These are phyloP conservation scores for Lycia hirtaria DNA, from an alignment of 2,888 invertebrate species.

Conservation along the genomic window DNA sequence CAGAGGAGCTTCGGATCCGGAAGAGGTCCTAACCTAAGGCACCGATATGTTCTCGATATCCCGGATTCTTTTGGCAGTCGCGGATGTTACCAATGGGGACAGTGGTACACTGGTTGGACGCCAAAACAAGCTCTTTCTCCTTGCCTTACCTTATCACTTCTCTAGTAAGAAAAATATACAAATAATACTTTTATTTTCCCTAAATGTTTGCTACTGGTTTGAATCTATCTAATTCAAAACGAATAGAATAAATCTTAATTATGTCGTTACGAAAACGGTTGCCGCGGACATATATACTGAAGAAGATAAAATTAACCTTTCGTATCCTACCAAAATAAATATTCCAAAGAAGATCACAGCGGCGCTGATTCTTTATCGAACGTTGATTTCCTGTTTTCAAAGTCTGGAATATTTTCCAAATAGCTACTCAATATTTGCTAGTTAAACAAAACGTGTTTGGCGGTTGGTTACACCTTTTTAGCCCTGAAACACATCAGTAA, in stretches of 20 bases:
- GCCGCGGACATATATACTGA: constrained; percentile 2
- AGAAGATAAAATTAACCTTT: constrained; percentile 3
- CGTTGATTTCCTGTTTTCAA: background rate
- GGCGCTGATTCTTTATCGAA: background rate
- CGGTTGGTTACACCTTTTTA: too few species aligned
- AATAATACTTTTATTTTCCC: background rate
- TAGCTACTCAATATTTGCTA: too few species aligned
- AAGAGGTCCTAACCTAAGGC: too few species aligned
- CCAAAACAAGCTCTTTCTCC: too few species aligned
- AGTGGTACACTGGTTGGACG: too few species aligned
- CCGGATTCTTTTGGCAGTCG: too few species aligned
- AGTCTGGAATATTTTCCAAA: background rate
- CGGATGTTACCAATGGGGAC: too few species aligned
- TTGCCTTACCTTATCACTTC: too few species aligned
- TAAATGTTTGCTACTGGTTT: background rate
- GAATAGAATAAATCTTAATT: background rate
- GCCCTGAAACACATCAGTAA: background rate
- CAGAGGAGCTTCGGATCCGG: too few species aligned
- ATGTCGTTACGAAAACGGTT: constrained; percentile 3
- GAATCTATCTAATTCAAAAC: background rate
- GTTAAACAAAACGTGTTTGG: too few species aligned
- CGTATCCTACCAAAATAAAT: background rate
- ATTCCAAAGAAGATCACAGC: constrained; percentile 2
- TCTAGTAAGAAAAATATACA: too few species aligned
- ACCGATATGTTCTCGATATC: too few species aligned